Conservation (phyloP, 2,113 vertebrate genomes). For the Ptilonorhynchus violaceus region DNA sequence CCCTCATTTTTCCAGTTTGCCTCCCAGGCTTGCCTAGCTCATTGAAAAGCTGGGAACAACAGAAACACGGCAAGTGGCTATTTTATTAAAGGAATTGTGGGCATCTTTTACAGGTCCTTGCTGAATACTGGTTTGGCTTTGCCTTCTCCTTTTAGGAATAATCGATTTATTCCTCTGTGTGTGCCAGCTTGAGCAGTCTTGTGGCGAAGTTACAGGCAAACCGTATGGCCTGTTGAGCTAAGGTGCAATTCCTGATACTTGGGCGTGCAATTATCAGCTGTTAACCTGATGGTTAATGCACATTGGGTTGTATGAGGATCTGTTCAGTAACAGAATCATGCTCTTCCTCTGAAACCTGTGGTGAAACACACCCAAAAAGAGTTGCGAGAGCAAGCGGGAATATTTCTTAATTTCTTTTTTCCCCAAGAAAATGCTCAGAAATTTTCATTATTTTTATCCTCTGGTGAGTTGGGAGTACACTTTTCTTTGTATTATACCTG, state of each 20-base stretch:
- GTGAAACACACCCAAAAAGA: background rate
- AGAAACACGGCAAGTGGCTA: background rate
- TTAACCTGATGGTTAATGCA: background rate
- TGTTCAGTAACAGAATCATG: background rate
- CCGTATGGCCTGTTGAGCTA: background rate
- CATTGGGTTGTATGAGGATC: background rate
- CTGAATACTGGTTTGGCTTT: background rate
- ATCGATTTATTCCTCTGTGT: fast-evolving
- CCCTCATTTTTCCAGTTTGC: background rate
- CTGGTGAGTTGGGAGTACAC: background rate
- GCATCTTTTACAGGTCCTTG: background rate
- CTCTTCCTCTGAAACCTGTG: background rate
- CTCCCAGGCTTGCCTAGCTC: background rate
- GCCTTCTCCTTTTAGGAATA: background rate
- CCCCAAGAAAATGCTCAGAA: background rate
- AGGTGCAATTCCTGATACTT: fast-evolving
- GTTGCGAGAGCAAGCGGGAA: background rate
- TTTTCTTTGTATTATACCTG: background rate
- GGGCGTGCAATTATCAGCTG: background rate
- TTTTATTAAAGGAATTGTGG: background rate
- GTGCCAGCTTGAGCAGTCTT: background rate
- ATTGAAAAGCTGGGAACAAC: background rate
- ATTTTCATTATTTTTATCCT: background rate
- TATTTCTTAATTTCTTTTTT: background rate
- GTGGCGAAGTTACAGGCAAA: background rate